Evolutionary conservation across 2,113 vertebrate species (phyloP), one percentile per base, ranked within the genome.

Genomic region (Poeciliopsis turrubarensis): DNA sequence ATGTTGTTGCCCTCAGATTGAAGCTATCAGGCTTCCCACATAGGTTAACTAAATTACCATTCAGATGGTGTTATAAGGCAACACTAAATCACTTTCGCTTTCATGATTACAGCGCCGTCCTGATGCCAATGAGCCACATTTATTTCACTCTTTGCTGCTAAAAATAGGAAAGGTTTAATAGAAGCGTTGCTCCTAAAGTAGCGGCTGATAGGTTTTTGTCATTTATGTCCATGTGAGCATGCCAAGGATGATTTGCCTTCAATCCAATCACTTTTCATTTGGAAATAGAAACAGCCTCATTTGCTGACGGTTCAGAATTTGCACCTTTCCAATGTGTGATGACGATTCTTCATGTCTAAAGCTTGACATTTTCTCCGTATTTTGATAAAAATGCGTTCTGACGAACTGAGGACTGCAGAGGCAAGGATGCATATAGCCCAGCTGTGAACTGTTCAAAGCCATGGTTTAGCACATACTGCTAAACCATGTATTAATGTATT

Each of bases 261-360:
- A 81, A 32, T 87, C 44, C 72, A 77, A 80, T 87, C 75, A 90
- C 3, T 75, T 81, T 81, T 70, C 54, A 65, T 78, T 65, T 72
- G 73, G 81, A 86, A 88, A 87, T 70, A 86, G 64, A 77, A 82
- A 70, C 65, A 2, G 73, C 66, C 72, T 83, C 65, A 85, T 89
- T 86, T 87, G 69, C 80, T 84, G 86, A 88, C 85, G 77, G 60
- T 51, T 13, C 22, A 62, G 78, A 9, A 75, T 88, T 90, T 80
- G 82, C 66, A 51, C 13, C 10, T 84, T 72, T 74, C 34, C 13
- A 54, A 70, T 75, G 84, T 3, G 6, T 47, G 61, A 61, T 78
- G 68, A 82, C 77, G 80, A 65, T 61, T 82, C 85, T 87, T 84
- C 51, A 78, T 72, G 63, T 62, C 70, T 67, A 81, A 78, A 72